A percentile compares a stretch with the other conserved stretches of the same genome.
Evolutionary conservation across 1,140 invertebrate species (phyloP).

Genomic region (Xylocopa sonorina): DNA sequence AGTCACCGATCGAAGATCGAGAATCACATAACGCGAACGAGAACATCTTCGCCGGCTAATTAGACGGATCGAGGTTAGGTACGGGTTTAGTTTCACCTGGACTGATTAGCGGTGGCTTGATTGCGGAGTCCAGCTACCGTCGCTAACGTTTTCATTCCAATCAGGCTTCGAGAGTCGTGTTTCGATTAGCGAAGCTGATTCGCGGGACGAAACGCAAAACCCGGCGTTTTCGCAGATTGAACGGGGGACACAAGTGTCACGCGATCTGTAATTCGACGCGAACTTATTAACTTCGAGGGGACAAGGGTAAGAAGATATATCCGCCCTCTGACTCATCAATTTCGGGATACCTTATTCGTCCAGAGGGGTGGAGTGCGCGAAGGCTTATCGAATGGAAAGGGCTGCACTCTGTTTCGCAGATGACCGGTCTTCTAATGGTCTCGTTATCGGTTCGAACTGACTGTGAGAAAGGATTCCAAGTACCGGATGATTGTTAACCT

Average conservation of each 20-base stretch:
- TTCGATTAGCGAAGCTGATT: conserved; percentile 34
- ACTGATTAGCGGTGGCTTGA: conserved; percentile 27
- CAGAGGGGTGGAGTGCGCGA: conserved; percentile 6
- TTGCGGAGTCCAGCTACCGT: conserved; percentile 18
- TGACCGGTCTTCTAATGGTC: background rate
- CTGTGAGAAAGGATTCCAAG: background rate
- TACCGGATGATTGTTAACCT: too few relatives aligned
- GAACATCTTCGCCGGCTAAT: background rate
- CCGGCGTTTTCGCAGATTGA: conserved; percentile 46
- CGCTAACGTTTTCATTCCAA: conserved; percentile 11
- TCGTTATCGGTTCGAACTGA: background rate
- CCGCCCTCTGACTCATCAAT: conserved; percentile 56
- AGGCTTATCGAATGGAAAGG: background rate
- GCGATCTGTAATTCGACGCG: conserved; percentile 47
- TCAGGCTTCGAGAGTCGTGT: conserved; percentile 20
- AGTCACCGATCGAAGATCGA: too few relatives aligned
- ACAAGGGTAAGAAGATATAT: conserved; percentile 58
- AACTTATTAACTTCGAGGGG: conserved; percentile 42
- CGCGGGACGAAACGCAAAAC: conserved; percentile 12
- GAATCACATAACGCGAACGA: background rate
- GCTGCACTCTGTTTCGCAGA: background rate
- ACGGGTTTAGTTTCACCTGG: background rate
- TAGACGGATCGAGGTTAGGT: background rate
- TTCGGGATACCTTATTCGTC: conserved; percentile 41
- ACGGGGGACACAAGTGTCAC: conserved; percentile 13